Base-by-base conservation (phyloP, 2,888 invertebrate genomes). In the Zygothrica quintamaculata region DNA sequence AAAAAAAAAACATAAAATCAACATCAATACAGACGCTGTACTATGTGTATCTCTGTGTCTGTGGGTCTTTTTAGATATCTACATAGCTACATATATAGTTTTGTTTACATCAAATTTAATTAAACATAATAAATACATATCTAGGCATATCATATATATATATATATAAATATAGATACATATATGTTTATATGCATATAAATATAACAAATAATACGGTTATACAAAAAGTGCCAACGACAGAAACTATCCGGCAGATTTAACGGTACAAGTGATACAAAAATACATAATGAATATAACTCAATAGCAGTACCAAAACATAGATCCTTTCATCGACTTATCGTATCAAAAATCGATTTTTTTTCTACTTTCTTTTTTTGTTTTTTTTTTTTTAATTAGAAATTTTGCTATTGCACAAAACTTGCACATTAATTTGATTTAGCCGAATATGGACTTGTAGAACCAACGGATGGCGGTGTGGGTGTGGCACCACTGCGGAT, bases 381-480 rank as follows among this genome's bases (percentile, higher is more conserved):
- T 36, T 22, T 50, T 50, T 25, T 26, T 11, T 46, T 22, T 51
- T 36, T 34, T 39, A 44, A 43, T 26, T 26, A 26, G 1, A 36
- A 36, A 36, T 36, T 12, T 36, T 3, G 1, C 13, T 15, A 36
- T 4, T 34, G 5, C 26, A 26, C 26, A 8, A 26, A 6, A 26
- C 8, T 26, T 26, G 26, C 61, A 62, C 69, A 57, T 62, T 76
- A 79, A 65, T 56, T 33, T 44, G 85, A 85, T 87, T 91, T 91
- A 43, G 90, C 90, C 67, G 90, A 90, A 82, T 87, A 91, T 57
- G 91, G 90, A 79, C 90, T 91, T 50, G 90, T 89, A 29, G 91
- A 91, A 22, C 89, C 90, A 50, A 90, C 90, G 18, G 89, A 90
- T 18, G 91, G 90, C 61, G 91, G 91, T 31, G 91, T 91, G 50